Base-by-base conservation (phyloP, 2,113 vertebrate genomes). In the Sporophila hypoxantha region DNA sequence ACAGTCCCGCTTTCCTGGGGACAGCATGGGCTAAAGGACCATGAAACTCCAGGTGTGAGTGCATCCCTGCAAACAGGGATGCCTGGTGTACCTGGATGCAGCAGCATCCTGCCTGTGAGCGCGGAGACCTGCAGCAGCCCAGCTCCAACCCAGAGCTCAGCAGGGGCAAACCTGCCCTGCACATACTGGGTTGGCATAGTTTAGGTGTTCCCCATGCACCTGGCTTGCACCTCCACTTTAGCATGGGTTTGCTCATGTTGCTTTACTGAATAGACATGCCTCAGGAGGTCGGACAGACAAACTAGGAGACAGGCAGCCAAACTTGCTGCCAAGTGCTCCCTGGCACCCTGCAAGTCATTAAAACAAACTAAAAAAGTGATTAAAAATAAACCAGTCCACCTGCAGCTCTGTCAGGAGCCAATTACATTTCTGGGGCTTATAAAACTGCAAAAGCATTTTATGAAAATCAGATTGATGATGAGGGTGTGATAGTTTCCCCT, bases 261-360 rank as follows among this genome's bases (percentile, higher is more conserved):
- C 50, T 21, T 61, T 55, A 64, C 42, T 39, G 66, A n/a, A 47
- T 7, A 14, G 37, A 7, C 32, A 36, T 67, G 30, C 25, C 25
- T 36, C 3, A 1, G 13, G 23, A 11, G 11, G 9, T 14, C 0
- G 0, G 68, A 74, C 22, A 75, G 37, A 17, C 17, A 25, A 46
- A 34, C 3, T 8, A 37, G 55, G 56, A 62, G 26, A n/a, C 21
- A 67, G 49, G 59, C 59, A 87, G 57, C 47, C 55, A 56, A 66
- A 62, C 46, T 42, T 52, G 30, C 82, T 82, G 82, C 68, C 60
- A 52, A 57, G 68, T 14, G 27, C 15, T 75, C 47, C 76, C 56
- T 49, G 49, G 21, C 25, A 34, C 9, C 25, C 27, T 70, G 57
- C 36, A 37, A 64, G 17, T 60, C 23, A 21, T 47, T 79, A 34